Evolutionary conservation across 2,113 vertebrate genomes (phyloP), one percentile per base, ranked within the genome.

Genomic region (Zosterops hypoxanthus): DNA sequence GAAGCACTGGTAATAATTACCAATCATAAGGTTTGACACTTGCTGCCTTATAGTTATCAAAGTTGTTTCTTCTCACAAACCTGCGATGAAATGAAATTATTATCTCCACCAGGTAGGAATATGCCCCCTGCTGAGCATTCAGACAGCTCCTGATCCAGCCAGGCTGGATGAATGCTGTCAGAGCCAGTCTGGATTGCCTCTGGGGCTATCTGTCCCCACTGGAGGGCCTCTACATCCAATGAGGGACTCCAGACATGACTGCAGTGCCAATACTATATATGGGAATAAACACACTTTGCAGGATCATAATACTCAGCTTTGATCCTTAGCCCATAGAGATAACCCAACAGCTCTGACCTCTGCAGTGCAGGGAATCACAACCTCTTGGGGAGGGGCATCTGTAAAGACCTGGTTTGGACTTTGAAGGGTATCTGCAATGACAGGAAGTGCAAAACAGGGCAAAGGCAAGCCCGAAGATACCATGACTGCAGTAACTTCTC

Each of bases 111-210:
- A n/a, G 42, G 29, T 77, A 86, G 76, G 68, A 72, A 73, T 22
- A 36, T 0, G 0, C 7, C 13, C 23, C 52, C 22, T 80, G 10
- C 76, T 81, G 2, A 1, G 31, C 18, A 34, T 36, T 83, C 82
- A 70, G 46, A 29, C 13, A 82, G 34, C 56, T 93, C 17, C 44
- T 81, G 39, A 70, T 33, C 44, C 46, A 72, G 49, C 17, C 49
- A 80, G 72, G 31, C 31, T 69, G 36, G 55, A 78, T 59, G 41
- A 19, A 18, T 3, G 3, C 39, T n/a, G 26, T 70, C 59, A 76
- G 49, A 91, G 33, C 36, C 0, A 1, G 53, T 65, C 81, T 77
- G 90, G 68, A 52, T 55, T 44, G 42, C 55, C n/a, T 57, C 84
- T 81, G 57, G 28, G 42, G n/a, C 64, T 85, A n/a, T 34, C 56